A percentile compares a stretch with the other conserved stretches of the same genome.
Evolutionary conservation across 2,797 vertebrate genomes (phyloP).

Genomic region (Microcaecilia unicolor): DNA sequence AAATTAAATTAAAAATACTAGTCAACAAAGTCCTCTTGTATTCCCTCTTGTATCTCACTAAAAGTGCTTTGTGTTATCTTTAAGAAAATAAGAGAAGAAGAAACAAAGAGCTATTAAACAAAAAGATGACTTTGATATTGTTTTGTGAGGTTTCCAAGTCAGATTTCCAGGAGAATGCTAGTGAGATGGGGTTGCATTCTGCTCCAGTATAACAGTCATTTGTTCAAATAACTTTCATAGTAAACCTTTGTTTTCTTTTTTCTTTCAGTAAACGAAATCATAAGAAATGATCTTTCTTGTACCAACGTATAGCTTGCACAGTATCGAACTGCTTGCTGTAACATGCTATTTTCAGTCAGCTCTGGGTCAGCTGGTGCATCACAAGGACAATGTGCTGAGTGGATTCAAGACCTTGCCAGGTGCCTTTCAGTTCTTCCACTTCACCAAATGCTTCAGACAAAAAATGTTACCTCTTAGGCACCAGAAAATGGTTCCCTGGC

Average conservation of each 20-base stretch:
- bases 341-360: neutral
- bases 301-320: conserved; percentile 61
- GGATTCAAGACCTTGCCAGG: conserved; percentile 33
- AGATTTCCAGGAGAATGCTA: too few relatives aligned
- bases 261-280: conserved; percentile 91
- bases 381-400: neutral
- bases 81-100: too few relatives aligned
- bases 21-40: too few relatives aligned
- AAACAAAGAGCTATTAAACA: too few relatives aligned
- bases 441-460: conserved; percentile 34
- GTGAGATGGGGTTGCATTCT: too few relatives aligned
- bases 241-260: conserved; percentile 23
- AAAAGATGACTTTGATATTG: too few relatives aligned
- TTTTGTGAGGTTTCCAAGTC: too few relatives aligned
- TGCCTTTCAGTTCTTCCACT: conserved; percentile 35
- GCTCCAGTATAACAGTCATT: too few relatives aligned
- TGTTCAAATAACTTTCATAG: conserved; percentile 10
- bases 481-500: conserved; percentile 24
- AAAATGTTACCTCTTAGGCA: conserved; percentile 24
- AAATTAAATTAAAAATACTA: too few relatives aligned
- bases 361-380: neutral
- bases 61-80: too few relatives aligned
- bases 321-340: neutral
- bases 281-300: conserved; percentile 91
- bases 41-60: too few relatives aligned